Conservation (phyloP, 1,140 invertebrate species). For the Drosophila grimshawi region DNA sequence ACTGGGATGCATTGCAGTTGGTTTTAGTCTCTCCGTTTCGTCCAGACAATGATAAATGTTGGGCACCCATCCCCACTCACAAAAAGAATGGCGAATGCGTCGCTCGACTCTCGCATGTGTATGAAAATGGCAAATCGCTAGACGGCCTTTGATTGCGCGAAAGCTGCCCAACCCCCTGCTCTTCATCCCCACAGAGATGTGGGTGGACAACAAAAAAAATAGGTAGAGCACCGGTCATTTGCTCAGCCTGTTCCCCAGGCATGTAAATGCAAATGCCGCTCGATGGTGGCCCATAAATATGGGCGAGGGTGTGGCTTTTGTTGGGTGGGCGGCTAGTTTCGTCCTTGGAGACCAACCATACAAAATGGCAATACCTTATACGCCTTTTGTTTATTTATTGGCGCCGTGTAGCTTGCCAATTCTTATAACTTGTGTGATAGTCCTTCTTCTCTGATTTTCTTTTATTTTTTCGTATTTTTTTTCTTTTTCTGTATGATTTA, state of each 20-base stretch:
- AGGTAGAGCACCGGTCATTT: constrained; percentile 66
- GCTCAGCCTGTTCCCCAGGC: constrained; percentile 60
- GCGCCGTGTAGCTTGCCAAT: constrained; percentile 72
- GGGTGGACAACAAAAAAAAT: constrained; percentile 1
- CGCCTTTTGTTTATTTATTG: constrained; percentile 81
- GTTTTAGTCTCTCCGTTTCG: constrained; percentile 47
- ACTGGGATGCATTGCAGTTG: constrained; percentile 58
- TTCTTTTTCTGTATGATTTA: constrained; percentile 55
- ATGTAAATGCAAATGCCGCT: constrained; percentile 69
- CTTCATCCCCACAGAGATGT: too few species aligned
- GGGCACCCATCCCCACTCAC: neutral
- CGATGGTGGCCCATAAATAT: constrained; percentile 67
- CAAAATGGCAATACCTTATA: constrained; percentile 49
- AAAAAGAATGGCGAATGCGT: constrained; percentile 65
- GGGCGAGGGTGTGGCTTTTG: constrained; percentile 59
- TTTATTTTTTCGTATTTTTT: constrained; percentile 8
- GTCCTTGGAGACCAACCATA: constrained; percentile 65
- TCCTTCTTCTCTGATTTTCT: constrained; percentile 20
- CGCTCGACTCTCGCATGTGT: constrained; percentile 72
- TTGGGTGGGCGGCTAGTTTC: constrained; percentile 55
- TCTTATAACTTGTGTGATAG: constrained; percentile 74
- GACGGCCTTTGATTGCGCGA: constrained; percentile 77
- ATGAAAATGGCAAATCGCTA: constrained; percentile 81
- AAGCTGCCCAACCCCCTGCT: constrained; percentile 1
- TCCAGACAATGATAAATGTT: constrained; percentile 80